Evolutionary conservation across 1,140 invertebrate species (phyloP).

Genomic region (Drosophila fuyamai): DNA sequence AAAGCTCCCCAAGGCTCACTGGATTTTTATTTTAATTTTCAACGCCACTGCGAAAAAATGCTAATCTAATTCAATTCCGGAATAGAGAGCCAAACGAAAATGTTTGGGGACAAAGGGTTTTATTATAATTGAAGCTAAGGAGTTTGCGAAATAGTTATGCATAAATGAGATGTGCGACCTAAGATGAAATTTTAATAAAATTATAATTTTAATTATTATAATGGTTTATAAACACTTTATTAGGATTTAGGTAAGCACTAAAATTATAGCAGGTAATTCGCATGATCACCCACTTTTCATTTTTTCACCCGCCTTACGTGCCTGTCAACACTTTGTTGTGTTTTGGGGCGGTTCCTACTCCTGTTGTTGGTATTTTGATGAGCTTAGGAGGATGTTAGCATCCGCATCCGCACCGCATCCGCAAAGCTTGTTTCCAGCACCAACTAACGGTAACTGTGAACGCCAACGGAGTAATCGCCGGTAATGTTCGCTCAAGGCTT

Average conservation of each 20-base stretch:
- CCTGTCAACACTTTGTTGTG: constrained; percentile 20
- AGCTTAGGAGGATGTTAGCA: constrained; percentile 37
- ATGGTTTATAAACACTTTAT: too few species aligned
- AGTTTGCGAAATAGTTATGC: background rate
- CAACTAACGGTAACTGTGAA: constrained; percentile 52
- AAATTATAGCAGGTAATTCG: too few species aligned
- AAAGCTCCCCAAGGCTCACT: background rate
- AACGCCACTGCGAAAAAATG: constrained; percentile 13
- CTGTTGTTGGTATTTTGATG: constrained; percentile 30
- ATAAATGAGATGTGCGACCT: too few species aligned
- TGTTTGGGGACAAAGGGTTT: too few species aligned
- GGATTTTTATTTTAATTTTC: constrained; percentile 17
- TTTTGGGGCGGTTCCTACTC: background rate
- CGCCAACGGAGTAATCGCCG: constrained; percentile 73
- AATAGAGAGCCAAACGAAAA: too few species aligned
- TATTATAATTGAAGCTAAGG: background rate
- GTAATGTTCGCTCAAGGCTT: constrained; percentile 74
- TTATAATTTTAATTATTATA: too few species aligned
- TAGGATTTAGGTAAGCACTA: too few species aligned
- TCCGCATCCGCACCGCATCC: constrained; percentile 25
- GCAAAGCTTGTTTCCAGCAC: constrained; percentile 49
- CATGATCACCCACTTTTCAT: too few species aligned
- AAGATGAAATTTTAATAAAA: too few species aligned
- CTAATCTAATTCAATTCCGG: too few species aligned
- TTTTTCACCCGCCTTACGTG: background rate